Evolutionary conservation across 2,113 vertebrate genomes (phyloP).

Genomic region (Indicator maculatus): DNA sequence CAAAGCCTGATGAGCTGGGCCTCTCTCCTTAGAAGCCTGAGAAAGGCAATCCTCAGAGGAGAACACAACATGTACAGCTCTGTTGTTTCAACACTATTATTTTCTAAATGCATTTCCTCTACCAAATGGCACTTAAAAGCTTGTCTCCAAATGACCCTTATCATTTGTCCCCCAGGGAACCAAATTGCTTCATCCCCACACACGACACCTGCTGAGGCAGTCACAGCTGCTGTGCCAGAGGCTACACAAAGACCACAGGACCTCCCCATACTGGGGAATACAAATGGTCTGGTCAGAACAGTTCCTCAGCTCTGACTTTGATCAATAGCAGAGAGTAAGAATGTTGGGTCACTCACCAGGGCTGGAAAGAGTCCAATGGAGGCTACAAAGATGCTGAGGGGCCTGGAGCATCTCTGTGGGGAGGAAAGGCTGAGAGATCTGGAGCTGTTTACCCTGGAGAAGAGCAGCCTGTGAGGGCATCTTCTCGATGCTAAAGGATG

Average conservation of each 20-base stretch:
- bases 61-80: background rate
- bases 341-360: background rate
- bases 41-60: background rate
- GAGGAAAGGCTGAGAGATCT: no score
- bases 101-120: background rate
- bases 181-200: background rate
- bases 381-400: no score
- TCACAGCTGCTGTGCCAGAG: background rate
- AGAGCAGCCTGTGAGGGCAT: no score
- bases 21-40: background rate
- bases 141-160: background rate
- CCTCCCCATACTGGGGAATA: background rate
- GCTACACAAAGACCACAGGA: fast-evolving
- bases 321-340: background rate
- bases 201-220: background rate
- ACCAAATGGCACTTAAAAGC: background rate
- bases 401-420: no score
- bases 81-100: background rate
- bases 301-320: fast-evolving
- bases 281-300: background rate
- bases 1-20: background rate
- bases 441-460: no score
- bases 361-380: no score
- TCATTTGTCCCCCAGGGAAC: background rate
- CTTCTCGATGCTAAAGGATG: no score